Conservation (phyloP, 37 sponge, comb jelly and placozoan species). For the Agelas oroides region DNA sequence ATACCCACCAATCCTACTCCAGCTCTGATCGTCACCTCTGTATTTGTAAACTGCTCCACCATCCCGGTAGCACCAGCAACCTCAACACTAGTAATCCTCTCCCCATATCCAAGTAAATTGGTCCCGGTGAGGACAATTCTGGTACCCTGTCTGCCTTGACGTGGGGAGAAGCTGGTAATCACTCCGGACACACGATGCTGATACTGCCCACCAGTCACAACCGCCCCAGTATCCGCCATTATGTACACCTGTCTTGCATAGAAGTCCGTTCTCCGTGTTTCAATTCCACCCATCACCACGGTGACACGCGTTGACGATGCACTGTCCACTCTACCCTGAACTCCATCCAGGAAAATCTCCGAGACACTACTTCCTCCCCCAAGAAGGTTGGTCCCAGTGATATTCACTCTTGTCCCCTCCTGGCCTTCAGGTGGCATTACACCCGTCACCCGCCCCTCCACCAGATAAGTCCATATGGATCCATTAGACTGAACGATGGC, state of each 20-base stretch:
- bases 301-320: conserved; percentile 12
- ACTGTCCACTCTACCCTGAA: conserved; percentile 19
- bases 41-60: background rate
- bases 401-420: conserved; percentile 59
- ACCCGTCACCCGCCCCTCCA: conserved; percentile 23
- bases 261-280: background rate
- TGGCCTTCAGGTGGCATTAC: conserved; percentile 63
- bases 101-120: conserved; percentile 61
- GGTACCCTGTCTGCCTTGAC: conserved; percentile 60
- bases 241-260: conserved; percentile 54
- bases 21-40: conserved; percentile 35
- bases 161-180: conserved; percentile 69
- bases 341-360: conserved; percentile 68
- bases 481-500: conserved; percentile 39
- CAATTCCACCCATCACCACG: conserved; percentile 43
- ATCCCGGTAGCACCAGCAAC: conserved; percentile 53
- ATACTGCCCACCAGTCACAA: conserved; percentile 57
- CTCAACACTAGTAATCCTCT: conserved; percentile 9
- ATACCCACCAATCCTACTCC: background rate
- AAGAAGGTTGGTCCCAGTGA: conserved; percentile 61
- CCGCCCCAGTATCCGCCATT: conserved; percentile 75
- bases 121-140: conserved; percentile 56
- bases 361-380: conserved; percentile 49
- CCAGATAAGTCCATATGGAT: conserved; percentile 66
- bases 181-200: conserved; percentile 44